Evolutionary conservation across 1,140 invertebrate species (phyloP), one percentile per base, ranked within the genome.

Genomic region (Orchesella cincta): DNA sequence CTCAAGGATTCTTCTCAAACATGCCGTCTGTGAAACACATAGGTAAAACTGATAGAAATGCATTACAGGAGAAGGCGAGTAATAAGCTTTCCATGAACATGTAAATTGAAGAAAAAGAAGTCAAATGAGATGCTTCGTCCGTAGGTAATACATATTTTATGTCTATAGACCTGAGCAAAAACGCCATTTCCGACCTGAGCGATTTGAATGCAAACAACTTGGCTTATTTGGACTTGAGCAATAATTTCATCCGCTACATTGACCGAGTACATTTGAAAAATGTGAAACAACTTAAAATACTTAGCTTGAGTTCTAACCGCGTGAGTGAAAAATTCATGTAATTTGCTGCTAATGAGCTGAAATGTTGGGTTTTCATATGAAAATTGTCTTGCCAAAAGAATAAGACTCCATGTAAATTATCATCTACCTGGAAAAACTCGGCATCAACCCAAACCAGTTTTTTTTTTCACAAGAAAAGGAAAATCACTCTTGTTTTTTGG

Each of bases 131-230:
- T 46, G 39, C 39, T 46, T 46, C 20, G 8, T 46, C 39, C 20
- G 20, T 12, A 46, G 20, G 20, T 46, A 46, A 46, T 57, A 46
- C n/a, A n/a, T n/a, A n/a, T n/a, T n/a, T n/a, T n/a, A n/a, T n/a
- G n/a, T n/a, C n/a, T 39, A 35, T 34, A 1, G 78, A 79, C 62
- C 31, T 81, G 23, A 78, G 73, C 46, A 57, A 77, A 64, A 81
- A 81, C 33, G 46, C 75, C 16, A 81, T 81, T n/a, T 5, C 52
- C 0, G 35, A 57, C 18, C 28, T 81, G 34, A 16, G 14, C 0
- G 51, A 76, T 33, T 54, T 81, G 20, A n/a, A 76, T n/a, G 74
- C 74, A 16, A 46, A 33, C 1, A 71, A 46, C 2, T 54, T 79
- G 8, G 52, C n/a, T 0, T 23, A 75, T 20, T 71, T 81, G 23